Evolutionary conservation across 30 jellyfish, hydroid and myxozoan species (phyloP).

Genomic region (Morbakka virulenta): DNA sequence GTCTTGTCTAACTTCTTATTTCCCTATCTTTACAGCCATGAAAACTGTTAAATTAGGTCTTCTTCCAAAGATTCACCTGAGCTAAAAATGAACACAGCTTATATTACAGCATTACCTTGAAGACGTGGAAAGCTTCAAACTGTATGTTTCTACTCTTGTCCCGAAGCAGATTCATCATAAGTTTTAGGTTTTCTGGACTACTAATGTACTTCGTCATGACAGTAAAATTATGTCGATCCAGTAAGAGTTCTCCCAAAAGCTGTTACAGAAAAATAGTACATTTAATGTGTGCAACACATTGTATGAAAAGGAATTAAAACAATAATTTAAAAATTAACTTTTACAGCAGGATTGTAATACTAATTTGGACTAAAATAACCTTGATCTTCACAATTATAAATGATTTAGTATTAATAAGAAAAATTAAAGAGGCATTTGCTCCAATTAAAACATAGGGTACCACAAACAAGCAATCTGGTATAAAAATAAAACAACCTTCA

Average conservation of each 20-base stretch:
- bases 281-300: not conserved
- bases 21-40: too few relatives aligned
- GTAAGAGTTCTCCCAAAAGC: conserved; percentile 90
- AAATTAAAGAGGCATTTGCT: too few relatives aligned
- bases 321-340: not conserved
- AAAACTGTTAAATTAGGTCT: too few relatives aligned
- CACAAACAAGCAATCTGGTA: too few relatives aligned
- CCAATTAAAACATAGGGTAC: too few relatives aligned
- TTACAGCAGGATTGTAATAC: too few relatives aligned
- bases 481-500: too few relatives aligned
- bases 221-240: conserved; percentile 90
- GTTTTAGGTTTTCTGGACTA: conserved; percentile 89
- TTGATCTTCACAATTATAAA: too few relatives aligned
- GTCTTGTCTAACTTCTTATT: too few relatives aligned
- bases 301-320: not conserved
- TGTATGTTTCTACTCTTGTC: conserved; percentile 95
- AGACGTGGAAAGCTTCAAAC: conserved; percentile 97
- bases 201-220: conserved; percentile 92
- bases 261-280: not conserved
- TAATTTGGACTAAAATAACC: too few relatives aligned
- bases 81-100: not conserved
- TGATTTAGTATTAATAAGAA: too few relatives aligned
- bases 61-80: too few relatives aligned
- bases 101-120: conserved; percentile 79
- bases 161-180: conserved; percentile 87